These are phyloP conservation scores for Drosophila cognata DNA, from an alignment of 2,888 invertebrate species.

Conservation along the genomic window DNA sequence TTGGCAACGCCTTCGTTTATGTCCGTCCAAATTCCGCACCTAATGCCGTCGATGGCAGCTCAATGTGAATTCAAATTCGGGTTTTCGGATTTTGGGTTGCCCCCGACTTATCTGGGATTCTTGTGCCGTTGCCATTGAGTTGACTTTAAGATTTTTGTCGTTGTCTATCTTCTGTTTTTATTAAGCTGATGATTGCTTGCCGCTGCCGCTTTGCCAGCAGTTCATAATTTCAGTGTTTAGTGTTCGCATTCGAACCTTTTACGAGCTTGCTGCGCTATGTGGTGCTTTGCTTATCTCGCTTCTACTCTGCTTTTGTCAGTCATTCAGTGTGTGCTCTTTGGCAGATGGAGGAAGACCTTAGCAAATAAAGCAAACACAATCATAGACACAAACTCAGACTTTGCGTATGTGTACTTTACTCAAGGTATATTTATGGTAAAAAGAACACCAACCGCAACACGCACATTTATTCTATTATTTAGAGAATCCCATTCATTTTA, in stretches of 20 bases:
- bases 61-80: slow-evolving; percentile 40
- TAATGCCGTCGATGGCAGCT: slow-evolving; percentile 26
- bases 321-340: neutral
- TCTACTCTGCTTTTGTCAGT: slow-evolving; percentile 11
- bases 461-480: slow-evolving; percentile 29
- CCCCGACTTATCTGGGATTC: slow-evolving; percentile 37
- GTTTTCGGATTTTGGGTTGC: neutral
- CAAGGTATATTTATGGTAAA: slow-evolving; percentile 4
- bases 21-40: slow-evolving; percentile 23
- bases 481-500: slow-evolving; percentile 10
- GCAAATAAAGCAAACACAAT: slow-evolving; percentile 40
- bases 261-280: slow-evolving; percentile 26
- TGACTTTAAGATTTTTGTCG: slow-evolving; percentile 40
- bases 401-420: neutral
- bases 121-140: slow-evolving; percentile 25
- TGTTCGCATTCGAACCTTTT: slow-evolving; percentile 49
- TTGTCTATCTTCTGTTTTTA: slow-evolving; percentile 22
- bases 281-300: slow-evolving; percentile 45
- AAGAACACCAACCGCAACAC: neutral
- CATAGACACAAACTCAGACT: neutral
- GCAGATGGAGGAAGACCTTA: slow-evolving; percentile 1
- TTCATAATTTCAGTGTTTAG: slow-evolving; percentile 56
- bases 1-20: slow-evolving; percentile 55
- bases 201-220: slow-evolving; percentile 21
- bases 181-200: slow-evolving; percentile 26